Percentiles rank a stretch among this genome's conserved stretches.
phyloP scores from a whole-genome alignment of 1,140 invertebrate genomes.

The Drosophila leontia region DNA sequence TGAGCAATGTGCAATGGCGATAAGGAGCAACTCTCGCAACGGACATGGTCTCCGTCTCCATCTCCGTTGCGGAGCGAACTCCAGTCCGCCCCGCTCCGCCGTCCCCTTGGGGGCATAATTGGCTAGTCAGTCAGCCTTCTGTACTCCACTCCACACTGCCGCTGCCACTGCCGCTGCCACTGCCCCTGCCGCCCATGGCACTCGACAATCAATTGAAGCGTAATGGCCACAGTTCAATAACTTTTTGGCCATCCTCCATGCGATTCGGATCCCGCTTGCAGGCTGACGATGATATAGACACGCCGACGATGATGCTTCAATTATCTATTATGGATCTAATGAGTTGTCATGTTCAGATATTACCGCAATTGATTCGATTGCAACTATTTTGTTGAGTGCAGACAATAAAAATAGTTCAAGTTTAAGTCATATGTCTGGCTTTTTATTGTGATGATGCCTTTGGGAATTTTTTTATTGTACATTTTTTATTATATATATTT shows the following conservation, averaged over 20 bases:
- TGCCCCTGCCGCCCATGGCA: conserved; percentile 9
- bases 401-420: conserved; percentile 31
- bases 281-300: conserved; percentile 30
- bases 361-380: conserved; percentile 48
- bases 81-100: background rate
- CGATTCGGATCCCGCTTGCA: conserved; percentile 14
- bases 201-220: conserved; percentile 74
- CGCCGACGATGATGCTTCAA: conserved; percentile 43
- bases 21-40: conserved; percentile 56
- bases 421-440: background rate
- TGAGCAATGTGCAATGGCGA: conserved; percentile 75
- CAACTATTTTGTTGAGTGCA: conserved; percentile 29
- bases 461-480: background rate
- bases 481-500: background rate
- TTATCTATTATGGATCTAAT: conserved; percentile 53
- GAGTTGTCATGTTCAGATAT: conserved; percentile 51
- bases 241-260: conserved; percentile 67
- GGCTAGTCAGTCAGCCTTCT: conserved; percentile 50
- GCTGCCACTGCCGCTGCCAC: background rate
- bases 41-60: conserved; percentile 28
- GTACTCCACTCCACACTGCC: conserved; percentile 6
- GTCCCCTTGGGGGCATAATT: conserved; percentile 46
- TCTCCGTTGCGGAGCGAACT: conserved; percentile 2
- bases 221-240: conserved; percentile 81
- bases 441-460: background rate